Conservation (phyloP, 2,797 vertebrate genomes). For the Falco peregrinus region DNA sequence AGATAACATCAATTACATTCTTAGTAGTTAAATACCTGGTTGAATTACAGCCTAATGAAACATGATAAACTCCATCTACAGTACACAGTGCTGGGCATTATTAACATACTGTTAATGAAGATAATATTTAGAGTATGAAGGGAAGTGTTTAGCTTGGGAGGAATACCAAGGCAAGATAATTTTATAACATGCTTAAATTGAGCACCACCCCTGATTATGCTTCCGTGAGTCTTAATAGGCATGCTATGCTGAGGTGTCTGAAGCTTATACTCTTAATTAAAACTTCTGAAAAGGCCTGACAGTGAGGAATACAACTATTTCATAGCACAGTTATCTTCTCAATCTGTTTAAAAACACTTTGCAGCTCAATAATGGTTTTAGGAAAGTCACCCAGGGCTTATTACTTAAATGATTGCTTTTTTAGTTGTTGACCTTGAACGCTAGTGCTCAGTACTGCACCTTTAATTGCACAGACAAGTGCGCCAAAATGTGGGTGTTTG, state of each 20-base stretch:
- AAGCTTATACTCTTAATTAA: constrained; percentile 30
- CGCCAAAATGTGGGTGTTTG: constrained; percentile 44
- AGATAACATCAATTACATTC: background rate
- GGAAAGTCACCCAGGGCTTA: constrained; percentile 14
- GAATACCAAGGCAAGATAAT: background rate
- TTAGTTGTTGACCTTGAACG: constrained; percentile 48
- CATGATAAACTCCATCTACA: background rate
- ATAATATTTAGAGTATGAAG: background rate
- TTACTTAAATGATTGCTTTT: constrained; percentile 49
- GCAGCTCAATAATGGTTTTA: constrained; percentile 13
- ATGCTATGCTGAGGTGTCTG: background rate
- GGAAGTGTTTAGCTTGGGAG: background rate
- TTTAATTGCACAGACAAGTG: constrained; percentile 49
- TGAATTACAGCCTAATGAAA: constrained; percentile 13
- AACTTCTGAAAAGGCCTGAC: constrained; percentile 28
- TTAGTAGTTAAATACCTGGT: background rate
- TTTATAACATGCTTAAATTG: background rate
- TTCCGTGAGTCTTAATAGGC: background rate
- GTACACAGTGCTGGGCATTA: background rate
- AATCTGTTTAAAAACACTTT: constrained; percentile 10
- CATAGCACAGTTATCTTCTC: constrained; percentile 8
- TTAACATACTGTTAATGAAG: background rate
- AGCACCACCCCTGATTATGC: background rate
- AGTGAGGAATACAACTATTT: background rate
- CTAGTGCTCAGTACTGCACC: background rate